Evolutionary conservation across 2,797 vertebrate species (phyloP), one percentile per base, ranked within the genome.

Genomic region (Brotula barbata): DNA sequence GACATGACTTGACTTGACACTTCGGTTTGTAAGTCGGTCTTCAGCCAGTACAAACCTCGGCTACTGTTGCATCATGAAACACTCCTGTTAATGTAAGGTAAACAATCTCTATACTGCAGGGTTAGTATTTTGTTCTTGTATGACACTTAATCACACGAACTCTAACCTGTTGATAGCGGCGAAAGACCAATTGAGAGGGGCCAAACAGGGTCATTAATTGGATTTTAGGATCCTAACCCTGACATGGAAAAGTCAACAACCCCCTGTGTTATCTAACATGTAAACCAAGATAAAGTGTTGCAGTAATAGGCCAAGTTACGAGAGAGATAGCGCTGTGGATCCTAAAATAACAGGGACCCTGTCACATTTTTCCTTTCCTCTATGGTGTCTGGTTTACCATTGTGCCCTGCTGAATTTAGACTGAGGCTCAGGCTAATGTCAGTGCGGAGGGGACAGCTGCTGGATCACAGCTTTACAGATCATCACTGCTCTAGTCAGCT

Each of bases 391-490:
- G 82, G 82, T 89, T 89, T 58, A 85, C 85, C 82, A 89, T 89
- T 88, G 87, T 90, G 73, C 73, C 81, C 75, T 80, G 85, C 89
- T 89, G 85, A 66, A 86, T 90, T 90, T 90, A 90, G 89, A 85
- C 77, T 64, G 75, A 50, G 77, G 74, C 81, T 87, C 75, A 72
- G 64, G 55, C 50, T 86, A 73, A 85, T 83, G 85, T 82, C 85
- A 83, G 52, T 74, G 70, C 60, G 76, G 41, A 21, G 40, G 55
- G 53, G 49, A 82, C 90, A 92, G 90, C 90, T 91, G 90, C 70
- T 74, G 53, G 75, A 69, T 76, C 77, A 73, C 64, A 73, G 85
- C 86, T 87, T 89, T 82, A 77, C 83, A 83, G 78, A 78, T 85
- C 77, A 76, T 58, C 72, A 49, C 57, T 80, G 78, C 73, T 75